Base-by-base conservation (phyloP, 2,797 vertebrate genomes). In the Propithecus deckenii region DNA sequence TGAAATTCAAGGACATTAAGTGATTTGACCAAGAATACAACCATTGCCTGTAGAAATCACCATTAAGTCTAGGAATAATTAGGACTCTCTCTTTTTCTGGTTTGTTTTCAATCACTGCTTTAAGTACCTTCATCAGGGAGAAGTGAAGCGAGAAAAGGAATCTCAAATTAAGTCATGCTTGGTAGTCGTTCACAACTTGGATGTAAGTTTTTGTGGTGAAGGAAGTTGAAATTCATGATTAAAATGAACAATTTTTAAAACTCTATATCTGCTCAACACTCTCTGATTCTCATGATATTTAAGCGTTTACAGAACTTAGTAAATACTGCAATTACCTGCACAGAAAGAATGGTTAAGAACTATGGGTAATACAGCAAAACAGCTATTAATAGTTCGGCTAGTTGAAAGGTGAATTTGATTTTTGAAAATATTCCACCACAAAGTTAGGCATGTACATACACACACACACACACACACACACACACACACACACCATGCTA, bases 401-500 rank as follows among this genome's bases (percentile, higher is more conserved):
- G 38, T 75, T 94, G 69, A 15, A 86, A 88, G 85, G 25, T 57
- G 50, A 72, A 69, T 71, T 84, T 46, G 25, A 57, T 95, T 91
- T 97, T 59, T 92, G 72, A 95, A 96, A 94, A 59, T 57, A 93
- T 80, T 75, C 32, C 79, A 32, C 86, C 38, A 83, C 41, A 48
- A 90, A 81, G 9, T 81, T 71, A 59, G 50, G 32, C 59, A 35
- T 30, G 18, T 55, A 86, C 5, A 50, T 4, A 46, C 9, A 55
- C 9, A 72, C 28, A n/a, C 1, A 30, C 30, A 83, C 7, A 50
- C 11, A 46, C 8, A 55, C 9, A 72, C 22, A n/a, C 1, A 78
- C 7, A 43, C 10, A 38, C 8, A 38, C 38, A 55, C 6, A 71
- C 25, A 32, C 0, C 3, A 57, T 9, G 12, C 59, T 61, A 30